Percentiles rank a stretch among this genome's conserved stretches.
phyloP scores from a whole-genome alignment of 1,140 invertebrate genomes.

The Hermetia illucens region DNA sequence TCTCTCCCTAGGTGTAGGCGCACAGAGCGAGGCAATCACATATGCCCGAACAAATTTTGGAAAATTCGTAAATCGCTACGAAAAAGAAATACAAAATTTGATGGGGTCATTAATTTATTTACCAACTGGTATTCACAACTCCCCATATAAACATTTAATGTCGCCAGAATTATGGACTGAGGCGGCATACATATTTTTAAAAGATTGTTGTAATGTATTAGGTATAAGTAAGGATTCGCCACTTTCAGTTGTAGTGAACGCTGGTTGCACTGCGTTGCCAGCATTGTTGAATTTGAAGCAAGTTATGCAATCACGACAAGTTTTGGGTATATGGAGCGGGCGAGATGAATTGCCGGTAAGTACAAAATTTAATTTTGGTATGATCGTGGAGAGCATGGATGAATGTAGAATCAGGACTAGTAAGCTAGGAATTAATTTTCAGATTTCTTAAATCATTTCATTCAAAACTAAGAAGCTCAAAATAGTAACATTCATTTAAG shows the following conservation, averaged over 20 bases:
- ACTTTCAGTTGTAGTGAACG: conserved; percentile 60
- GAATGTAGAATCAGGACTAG: no score
- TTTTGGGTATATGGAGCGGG: conserved; percentile 84
- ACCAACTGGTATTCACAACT: conserved; percentile 60
- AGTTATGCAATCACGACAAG: conserved; percentile 85
- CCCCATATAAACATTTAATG: conserved; percentile 68
- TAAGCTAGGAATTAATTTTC: no score
- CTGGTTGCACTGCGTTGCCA: conserved; percentile 84
- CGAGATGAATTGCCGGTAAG: conserved; percentile 91
- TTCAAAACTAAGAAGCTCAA: no score
- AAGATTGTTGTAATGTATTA: conserved; percentile 82
- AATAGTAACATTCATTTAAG: no score
- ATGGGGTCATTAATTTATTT: conserved; percentile 82
- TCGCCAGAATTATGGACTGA: conserved; percentile 67
- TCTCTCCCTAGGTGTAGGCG: conserved; percentile 18
- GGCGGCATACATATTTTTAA: conserved; percentile 80
- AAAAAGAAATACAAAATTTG: conserved; percentile 74
- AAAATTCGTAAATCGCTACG: conserved; percentile 64
- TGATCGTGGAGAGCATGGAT: no score
- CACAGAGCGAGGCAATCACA: conserved; percentile 46
- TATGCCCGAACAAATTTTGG: conserved; percentile 79
- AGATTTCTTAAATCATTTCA: no score
- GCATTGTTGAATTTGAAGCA: conserved; percentile 89
- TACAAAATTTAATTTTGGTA: no score
- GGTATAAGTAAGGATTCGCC: conserved; percentile 72